A percentile compares a stretch with the other conserved stretches of the same genome.
Evolutionary conservation across 2,113 vertebrate species (phyloP).

Genomic region (Peromyscus polionotus): DNA sequence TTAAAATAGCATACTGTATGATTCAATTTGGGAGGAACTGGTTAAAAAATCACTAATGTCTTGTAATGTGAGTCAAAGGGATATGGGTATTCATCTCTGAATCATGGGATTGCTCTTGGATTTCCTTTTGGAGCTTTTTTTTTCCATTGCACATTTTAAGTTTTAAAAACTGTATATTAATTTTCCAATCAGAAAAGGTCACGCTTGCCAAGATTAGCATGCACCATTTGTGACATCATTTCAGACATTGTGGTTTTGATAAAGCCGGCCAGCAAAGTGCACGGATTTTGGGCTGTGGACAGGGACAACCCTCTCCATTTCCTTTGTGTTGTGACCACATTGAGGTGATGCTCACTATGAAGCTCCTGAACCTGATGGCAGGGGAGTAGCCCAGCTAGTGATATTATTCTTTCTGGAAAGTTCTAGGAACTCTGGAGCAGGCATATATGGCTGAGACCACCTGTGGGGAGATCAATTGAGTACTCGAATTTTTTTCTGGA

Average conservation of each 20-base stretch:
- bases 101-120: background rate
- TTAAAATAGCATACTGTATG: conserved; percentile 34
- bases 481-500: background rate
- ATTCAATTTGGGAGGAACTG: conserved; percentile 17
- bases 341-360: background rate
- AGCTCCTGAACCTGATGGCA: background rate
- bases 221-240: background rate
- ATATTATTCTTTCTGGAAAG: background rate
- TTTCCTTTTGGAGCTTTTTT: background rate
- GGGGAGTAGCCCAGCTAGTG: background rate
- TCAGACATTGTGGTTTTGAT: background rate
- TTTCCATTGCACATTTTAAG: background rate
- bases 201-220: conserved; percentile 26
- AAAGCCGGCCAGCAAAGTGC: background rate
- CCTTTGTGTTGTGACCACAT: background rate
- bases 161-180: conserved; percentile 30
- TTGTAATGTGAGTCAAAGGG: background rate
- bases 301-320: background rate
- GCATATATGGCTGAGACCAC: background rate
- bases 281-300: background rate
- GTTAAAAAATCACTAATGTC: conserved; percentile 29
- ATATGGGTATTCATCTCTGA: conserved; percentile 4
- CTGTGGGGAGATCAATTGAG: background rate
- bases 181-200: conserved; percentile 13
- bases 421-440: background rate